Percentiles rank a stretch among this genome's conserved stretches.
phyloP scores from a whole-genome alignment of 2,113 vertebrate species.

The Campylomormyrus tamandua region DNA sequence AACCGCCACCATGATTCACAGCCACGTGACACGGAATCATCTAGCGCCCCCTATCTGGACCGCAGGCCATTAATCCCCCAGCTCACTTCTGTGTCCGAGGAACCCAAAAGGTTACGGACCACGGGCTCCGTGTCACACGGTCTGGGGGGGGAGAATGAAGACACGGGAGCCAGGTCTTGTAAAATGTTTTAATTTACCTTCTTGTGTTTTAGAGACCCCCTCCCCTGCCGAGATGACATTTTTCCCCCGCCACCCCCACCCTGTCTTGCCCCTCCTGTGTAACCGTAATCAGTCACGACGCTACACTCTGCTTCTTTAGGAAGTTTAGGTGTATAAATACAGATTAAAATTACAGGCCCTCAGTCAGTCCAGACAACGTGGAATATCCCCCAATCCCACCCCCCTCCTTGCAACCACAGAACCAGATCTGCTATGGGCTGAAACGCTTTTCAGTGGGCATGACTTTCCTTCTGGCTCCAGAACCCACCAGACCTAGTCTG shows the following conservation, averaged over 20 bases:
- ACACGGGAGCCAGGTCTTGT: conserved; percentile 48
- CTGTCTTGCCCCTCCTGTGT: conserved; percentile 32
- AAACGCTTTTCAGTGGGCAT: neutral
- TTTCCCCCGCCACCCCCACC: conserved; percentile 14
- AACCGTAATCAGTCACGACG: conserved; percentile 52
- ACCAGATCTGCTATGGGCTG: neutral
- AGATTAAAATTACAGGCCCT: conserved; percentile 20
- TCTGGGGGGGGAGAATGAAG: neutral
- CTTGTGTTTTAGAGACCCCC: conserved; percentile 36
- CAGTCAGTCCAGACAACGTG: conserved; percentile 28
- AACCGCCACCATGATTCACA: neutral
- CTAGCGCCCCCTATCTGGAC: neutral
- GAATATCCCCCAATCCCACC: neutral
- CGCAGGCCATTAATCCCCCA: neutral
- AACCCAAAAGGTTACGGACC: neutral
- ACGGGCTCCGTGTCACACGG: neutral
- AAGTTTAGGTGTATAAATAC: conserved; percentile 25
- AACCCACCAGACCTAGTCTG: conserved; percentile 10
- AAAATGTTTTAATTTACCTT: conserved; percentile 64
- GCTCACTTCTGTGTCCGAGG: neutral
- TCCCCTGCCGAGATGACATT: conserved; percentile 55
- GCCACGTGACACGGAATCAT: neutral
- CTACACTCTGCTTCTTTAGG: conserved; percentile 38
- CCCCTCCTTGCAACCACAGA: neutral
- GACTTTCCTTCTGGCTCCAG: neutral